phyloP scores from a whole-genome alignment of 1,140 invertebrate species.

The Halyomorpha halys region DNA sequence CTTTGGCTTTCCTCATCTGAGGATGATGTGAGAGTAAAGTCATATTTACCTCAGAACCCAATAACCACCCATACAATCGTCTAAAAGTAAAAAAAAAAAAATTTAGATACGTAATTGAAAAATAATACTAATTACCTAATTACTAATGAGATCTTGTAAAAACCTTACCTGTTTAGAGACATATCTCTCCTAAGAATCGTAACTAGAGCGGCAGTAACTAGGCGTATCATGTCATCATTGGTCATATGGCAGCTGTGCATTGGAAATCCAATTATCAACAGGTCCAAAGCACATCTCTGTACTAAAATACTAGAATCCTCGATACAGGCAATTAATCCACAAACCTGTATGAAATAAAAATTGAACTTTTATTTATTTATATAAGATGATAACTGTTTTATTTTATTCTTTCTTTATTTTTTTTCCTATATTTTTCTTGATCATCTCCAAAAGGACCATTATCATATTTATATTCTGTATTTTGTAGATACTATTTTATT shows the following conservation, averaged over 20 bases:
- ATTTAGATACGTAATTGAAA: not conserved
- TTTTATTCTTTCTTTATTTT: no score
- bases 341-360: slow-evolving; percentile 39
- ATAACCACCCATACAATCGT: slow-evolving; percentile 71
- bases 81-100: slow-evolving; percentile 37
- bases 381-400: no score
- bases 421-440: no score
- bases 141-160: not conserved
- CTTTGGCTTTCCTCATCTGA: slow-evolving; percentile 35
- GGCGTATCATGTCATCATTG: slow-evolving; percentile 58
- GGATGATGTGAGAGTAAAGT: slow-evolving; percentile 42
- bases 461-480: no score
- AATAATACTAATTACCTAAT: not conserved
- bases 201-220: slow-evolving; percentile 69
- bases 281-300: slow-evolving; percentile 76
- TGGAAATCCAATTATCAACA: slow-evolving; percentile 74
- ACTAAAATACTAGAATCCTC: slow-evolving; percentile 75
- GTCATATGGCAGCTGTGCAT: slow-evolving; percentile 71
- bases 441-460: no score
- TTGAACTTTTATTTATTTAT: no score
- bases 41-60: slow-evolving; percentile 58
- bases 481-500: no score
- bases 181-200: slow-evolving; percentile 82
- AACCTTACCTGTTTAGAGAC: slow-evolving; percentile 67
- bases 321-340: slow-evolving; percentile 58